These are phyloP conservation scores for Psephotus haematonotus DNA, from an alignment of 2,113 vertebrate species.

Conservation along the genomic window DNA sequence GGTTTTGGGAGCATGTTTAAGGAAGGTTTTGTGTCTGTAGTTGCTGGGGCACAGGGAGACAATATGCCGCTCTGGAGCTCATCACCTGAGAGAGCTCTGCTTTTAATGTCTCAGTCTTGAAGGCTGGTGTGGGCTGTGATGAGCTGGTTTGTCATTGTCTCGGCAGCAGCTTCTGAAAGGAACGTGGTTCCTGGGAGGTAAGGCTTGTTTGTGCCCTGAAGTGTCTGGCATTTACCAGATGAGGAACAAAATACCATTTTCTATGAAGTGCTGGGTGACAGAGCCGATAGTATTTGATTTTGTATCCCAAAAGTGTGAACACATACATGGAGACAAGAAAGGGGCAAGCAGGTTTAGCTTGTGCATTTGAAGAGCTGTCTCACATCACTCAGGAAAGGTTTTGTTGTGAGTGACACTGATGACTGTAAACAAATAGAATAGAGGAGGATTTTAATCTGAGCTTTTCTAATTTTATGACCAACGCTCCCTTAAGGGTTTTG, in stretches of 20 bases:
- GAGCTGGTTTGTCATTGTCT: background rate
- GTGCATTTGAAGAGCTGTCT: background rate
- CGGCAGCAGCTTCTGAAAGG: accelerated
- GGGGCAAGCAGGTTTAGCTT: background rate
- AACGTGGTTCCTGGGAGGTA: background rate
- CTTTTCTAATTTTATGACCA: background rate
- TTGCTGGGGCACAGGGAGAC: background rate
- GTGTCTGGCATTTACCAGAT: background rate
- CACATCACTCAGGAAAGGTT: background rate
- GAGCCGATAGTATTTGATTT: background rate
- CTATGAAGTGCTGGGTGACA: background rate
- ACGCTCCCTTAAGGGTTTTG: background rate
- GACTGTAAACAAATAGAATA: background rate
- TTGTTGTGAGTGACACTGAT: background rate
- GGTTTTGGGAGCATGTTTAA: background rate
- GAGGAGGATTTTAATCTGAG: background rate
- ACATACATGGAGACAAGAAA: background rate
- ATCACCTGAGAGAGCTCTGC: background rate
- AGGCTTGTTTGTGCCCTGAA: background rate
- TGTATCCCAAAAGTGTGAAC: background rate
- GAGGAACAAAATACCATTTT: background rate
- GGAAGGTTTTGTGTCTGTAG: background rate
- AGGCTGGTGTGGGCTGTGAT: background rate
- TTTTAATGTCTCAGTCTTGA: background rate
- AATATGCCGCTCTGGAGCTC: background rate